These are phyloP conservation scores for Caenorhabditis macrosperma DNA, from an alignment of 2,888 invertebrate species.

Conservation along the genomic window DNA sequence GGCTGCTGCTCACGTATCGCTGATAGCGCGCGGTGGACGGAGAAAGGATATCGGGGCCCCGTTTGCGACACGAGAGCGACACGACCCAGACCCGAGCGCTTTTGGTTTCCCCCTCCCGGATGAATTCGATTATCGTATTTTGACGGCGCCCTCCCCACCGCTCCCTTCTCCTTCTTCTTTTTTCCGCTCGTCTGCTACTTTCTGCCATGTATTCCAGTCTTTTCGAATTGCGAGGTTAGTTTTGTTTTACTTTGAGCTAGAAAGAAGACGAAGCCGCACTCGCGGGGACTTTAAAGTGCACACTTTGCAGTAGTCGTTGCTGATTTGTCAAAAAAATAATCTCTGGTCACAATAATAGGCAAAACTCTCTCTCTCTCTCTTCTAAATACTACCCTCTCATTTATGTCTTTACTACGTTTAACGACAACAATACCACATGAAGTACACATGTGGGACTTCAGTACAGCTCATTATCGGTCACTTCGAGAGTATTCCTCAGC, in stretches of 20 bases:
- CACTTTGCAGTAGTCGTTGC: neutral
- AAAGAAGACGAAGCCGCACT: neutral
- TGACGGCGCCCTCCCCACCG: slow-evolving; percentile 46
- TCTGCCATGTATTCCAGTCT: slow-evolving; percentile 58
- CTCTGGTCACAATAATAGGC: neutral
- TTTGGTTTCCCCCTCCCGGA: slow-evolving; percentile 53
- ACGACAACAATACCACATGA: slow-evolving; percentile 37
- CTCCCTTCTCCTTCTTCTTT: slow-evolving; percentile 12
- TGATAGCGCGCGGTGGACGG: slow-evolving; percentile 39
- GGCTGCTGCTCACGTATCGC: slow-evolving; percentile 35
- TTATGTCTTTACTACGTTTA: slow-evolving; percentile 44
- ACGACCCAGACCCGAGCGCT: slow-evolving; percentile 28
- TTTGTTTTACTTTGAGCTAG: slow-evolving; percentile 24
- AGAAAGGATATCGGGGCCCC: slow-evolving; percentile 34
- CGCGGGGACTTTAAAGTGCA: no score
- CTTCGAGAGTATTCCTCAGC: slow-evolving; percentile 26
- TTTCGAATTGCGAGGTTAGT: slow-evolving; percentile 57
- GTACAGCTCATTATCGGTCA: slow-evolving; percentile 46
- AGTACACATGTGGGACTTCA: slow-evolving; percentile 42
- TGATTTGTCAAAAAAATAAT: neutral
- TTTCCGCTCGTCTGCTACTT: slow-evolving; percentile 28
- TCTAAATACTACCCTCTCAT: no score
- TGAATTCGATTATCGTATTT: slow-evolving; percentile 60
- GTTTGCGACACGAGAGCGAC: slow-evolving; percentile 1
- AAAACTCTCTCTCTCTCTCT: no score